These are phyloP conservation scores for Trachurus trachurus DNA, from an alignment of 2,797 vertebrate genomes.

Conservation along the genomic window DNA sequence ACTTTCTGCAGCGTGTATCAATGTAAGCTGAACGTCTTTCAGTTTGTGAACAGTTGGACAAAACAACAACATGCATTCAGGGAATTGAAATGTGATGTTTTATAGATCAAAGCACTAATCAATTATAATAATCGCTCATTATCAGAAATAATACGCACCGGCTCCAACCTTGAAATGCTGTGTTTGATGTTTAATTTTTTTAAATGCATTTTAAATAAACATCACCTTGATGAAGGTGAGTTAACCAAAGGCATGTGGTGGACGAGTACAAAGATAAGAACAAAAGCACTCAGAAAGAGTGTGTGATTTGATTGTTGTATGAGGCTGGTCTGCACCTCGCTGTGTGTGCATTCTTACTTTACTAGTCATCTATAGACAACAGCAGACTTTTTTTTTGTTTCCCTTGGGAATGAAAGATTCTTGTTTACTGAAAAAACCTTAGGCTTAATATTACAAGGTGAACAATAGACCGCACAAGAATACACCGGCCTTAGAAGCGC, in stretches of 20 bases:
- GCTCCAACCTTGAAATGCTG: not conserved
- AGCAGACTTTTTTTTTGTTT: slow-evolving; percentile 19
- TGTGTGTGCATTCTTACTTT: slow-evolving; percentile 39
- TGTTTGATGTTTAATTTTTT: not conserved
- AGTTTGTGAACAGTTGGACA: not conserved
- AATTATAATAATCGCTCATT: not conserved
- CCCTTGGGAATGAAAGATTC: slow-evolving; percentile 37
- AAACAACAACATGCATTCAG: not conserved
- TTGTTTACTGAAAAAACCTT: slow-evolving; percentile 57
- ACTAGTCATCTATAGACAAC: slow-evolving; percentile 32
- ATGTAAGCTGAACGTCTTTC: not conserved
- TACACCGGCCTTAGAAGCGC: slow-evolving; percentile 33
- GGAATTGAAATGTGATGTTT: not conserved
- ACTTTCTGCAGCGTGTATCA: not conserved
- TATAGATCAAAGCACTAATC: not conserved
- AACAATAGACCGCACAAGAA: slow-evolving; percentile 55
- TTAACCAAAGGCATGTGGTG: slow-evolving; percentile 9
- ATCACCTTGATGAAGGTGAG: slow-evolving; percentile 3
- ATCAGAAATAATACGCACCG: not conserved
- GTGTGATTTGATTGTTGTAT: not conserved
- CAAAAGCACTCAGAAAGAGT: not conserved
- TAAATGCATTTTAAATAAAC: not conserved
- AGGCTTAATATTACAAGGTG: slow-evolving; percentile 48
- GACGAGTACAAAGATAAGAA: slow-evolving; percentile 3
- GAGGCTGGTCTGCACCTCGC: slow-evolving; percentile 8